A percentile compares a stretch with the other conserved stretches of the same genome.
These are phyloP conservation scores for Lithodes maja DNA, from an alignment of 2,888 invertebrate genomes.

Conservation along the genomic window DNA sequence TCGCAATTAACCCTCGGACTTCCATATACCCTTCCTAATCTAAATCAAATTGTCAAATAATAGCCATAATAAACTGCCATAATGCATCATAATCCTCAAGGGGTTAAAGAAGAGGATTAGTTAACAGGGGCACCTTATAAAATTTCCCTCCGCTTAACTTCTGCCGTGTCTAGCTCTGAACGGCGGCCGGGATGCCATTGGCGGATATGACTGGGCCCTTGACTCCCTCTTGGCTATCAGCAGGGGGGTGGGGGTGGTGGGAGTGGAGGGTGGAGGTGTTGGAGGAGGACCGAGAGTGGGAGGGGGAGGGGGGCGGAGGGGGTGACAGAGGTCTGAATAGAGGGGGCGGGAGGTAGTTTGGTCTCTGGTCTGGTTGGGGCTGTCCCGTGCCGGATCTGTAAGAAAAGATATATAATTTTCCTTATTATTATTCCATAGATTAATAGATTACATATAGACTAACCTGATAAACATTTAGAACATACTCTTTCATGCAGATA, in stretches of 20 bases:
- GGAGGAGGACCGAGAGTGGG: constrained; percentile 68
- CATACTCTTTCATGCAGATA: no score
- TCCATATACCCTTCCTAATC: no score
- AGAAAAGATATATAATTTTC: background rate
- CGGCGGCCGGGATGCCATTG: constrained; percentile 52
- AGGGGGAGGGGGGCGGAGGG: constrained; percentile 65
- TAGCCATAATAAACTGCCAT: no score
- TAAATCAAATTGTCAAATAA: no score
- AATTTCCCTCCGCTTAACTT: background rate
- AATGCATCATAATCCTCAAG: no score
- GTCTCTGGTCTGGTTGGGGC: constrained; percentile 57
- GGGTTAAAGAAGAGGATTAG: background rate
- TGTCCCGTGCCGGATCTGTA: constrained; percentile 67
- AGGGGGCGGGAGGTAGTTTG: constrained; percentile 69
- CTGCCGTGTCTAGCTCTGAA: constrained; percentile 32
- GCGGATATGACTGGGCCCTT: constrained; percentile 38
- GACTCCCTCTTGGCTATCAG: background rate
- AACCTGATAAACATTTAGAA: no score
- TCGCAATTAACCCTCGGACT: no score
- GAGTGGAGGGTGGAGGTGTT: constrained; percentile 54
- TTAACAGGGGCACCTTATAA: background rate
- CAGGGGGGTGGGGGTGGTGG: constrained; percentile 40
- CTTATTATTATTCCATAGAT: no score
- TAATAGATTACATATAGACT: no score
- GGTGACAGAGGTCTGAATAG: constrained; percentile 67